phyloP scores from a whole-genome alignment of 2,888 invertebrate genomes.

The Heliconius cydno region DNA sequence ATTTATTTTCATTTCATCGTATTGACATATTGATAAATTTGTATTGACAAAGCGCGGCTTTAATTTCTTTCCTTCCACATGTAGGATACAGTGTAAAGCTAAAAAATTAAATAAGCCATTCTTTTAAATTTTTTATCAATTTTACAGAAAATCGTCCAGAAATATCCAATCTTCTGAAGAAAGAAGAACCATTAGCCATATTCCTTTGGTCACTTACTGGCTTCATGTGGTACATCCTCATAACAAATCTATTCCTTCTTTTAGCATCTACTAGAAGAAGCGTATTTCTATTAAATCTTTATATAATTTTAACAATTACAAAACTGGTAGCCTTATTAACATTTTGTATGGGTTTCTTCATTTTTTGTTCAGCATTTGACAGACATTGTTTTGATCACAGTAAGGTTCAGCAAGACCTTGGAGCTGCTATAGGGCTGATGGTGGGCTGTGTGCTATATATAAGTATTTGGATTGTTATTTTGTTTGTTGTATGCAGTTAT shows the following conservation, averaged over 20 bases:
- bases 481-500: conserved; percentile 40
- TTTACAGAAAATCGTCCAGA: conserved; percentile 28
- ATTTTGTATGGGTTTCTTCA: conserved; percentile 30
- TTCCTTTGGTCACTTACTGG: conserved; percentile 31
- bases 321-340: conserved; percentile 23
- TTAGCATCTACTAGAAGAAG: conserved; percentile 30
- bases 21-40: not conserved
- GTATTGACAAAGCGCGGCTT: no score
- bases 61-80: not conserved
- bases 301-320: conserved; percentile 27
- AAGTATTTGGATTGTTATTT: conserved; percentile 18
- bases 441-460: conserved; percentile 27
- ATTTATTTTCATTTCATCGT: no score
- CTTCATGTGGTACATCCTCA: conserved; percentile 36
- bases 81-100: no score
- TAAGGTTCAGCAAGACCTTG: conserved; percentile 25
- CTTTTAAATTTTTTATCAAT: not conserved
- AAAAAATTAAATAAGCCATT: not conserved
- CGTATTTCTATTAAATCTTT: conserved; percentile 22
- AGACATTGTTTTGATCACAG: conserved; percentile 34
- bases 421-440: conserved; percentile 28
- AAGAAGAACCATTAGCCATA: conserved; percentile 23
- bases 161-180: conserved; percentile 16
- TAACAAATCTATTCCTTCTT: conserved; percentile 31
- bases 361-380: conserved; percentile 32